Conservation (phyloP, 2,888 invertebrate species). For the Nomada lathburiana region DNA sequence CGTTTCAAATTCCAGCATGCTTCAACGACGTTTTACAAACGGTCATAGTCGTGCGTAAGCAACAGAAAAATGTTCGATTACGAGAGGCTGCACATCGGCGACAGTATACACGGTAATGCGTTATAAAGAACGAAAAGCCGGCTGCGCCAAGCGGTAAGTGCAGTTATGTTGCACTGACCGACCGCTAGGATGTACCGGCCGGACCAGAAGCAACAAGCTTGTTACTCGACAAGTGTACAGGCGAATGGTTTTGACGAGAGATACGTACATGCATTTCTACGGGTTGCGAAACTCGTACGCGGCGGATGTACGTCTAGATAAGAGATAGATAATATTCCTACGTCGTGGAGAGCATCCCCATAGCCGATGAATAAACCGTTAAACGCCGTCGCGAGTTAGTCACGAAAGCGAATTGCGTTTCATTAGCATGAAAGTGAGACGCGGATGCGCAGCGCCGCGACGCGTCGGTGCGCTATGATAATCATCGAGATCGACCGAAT, state of each 20-base stretch:
- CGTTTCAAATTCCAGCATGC: background rate
- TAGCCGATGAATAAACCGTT: conserved; percentile 52
- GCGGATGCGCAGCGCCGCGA: conserved; percentile 3
- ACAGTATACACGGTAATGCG: conserved; percentile 58
- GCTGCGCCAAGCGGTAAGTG: conserved; percentile 71
- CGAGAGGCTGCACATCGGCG: conserved; percentile 32
- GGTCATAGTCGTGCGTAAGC: background rate
- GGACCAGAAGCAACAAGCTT: conserved; percentile 67
- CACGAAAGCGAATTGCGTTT: conserved; percentile 65
- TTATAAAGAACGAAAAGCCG: conserved; percentile 62
- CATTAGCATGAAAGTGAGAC: conserved; percentile 58
- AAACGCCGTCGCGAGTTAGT: conserved; percentile 42
- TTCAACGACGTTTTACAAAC: background rate
- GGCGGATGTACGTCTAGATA: background rate
- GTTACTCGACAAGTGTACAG: conserved; percentile 35
- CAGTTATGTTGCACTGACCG: conserved; percentile 81
- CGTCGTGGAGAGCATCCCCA: conserved; percentile 39
- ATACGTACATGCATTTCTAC: too few species aligned
- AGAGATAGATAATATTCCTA: conserved; percentile 40
- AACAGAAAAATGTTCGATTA: conserved; percentile 9
- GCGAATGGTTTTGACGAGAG: too few species aligned
- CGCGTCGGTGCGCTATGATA: conserved; percentile 16
- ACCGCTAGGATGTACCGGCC: conserved; percentile 73
- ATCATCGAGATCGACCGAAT: conserved; percentile 25
- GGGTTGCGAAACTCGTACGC: too few species aligned